Base-by-base conservation (phyloP, 1,140 invertebrate species). In the Dendrolimus kikuchii region DNA sequence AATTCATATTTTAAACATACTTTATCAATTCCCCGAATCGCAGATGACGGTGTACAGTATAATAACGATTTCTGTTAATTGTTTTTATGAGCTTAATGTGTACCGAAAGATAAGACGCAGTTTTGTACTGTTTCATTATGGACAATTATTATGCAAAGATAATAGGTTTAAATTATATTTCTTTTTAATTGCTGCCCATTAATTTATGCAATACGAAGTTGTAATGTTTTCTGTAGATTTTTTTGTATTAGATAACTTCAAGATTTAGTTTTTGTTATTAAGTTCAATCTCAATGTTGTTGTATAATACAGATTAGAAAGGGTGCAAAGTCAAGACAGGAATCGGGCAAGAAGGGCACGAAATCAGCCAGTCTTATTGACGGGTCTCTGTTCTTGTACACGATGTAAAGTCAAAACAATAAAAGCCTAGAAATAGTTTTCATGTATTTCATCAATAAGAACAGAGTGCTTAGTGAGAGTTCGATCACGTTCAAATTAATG, bases 1-100 rank as follows among this genome's bases (percentile, higher is more conserved):
- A 62, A 63, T 66, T 65, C 59, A 55, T 70, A 61, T 73, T 70
- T 64, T 63, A 64, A 66, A 63, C 61, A 59, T 62, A 41, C 60
- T 63, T 64, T 67, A 61, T 60, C 61, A 58, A 59, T 66, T 66
- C 57, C 55, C 60, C 53, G 57, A 64, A 66, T 66, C 59, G 51
- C 46, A 60, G 55, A 49, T 58, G 45, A 50, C 45, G 43, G 50
- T 51, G 41, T 49, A 40, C 43, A 45, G n/a, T 57, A 44, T 51
- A 52, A 59, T 54, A 40, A 49, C 48, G 37, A 53, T 43, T 51
- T 39, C 45, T 51, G 50, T 51, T 44, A 51, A 51, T 43, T 51
- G 50, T 51, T 51, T 44, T 51, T 38, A n/a, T 51, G 8, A 40
- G 36, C 49, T 39, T 50, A 41, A 41, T 23, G 7, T 41, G 10